Evolutionary conservation across 2,888 invertebrate genomes (phyloP), one percentile per base, ranked within the genome.

Genomic region (Drosophila subsilvestris): DNA sequence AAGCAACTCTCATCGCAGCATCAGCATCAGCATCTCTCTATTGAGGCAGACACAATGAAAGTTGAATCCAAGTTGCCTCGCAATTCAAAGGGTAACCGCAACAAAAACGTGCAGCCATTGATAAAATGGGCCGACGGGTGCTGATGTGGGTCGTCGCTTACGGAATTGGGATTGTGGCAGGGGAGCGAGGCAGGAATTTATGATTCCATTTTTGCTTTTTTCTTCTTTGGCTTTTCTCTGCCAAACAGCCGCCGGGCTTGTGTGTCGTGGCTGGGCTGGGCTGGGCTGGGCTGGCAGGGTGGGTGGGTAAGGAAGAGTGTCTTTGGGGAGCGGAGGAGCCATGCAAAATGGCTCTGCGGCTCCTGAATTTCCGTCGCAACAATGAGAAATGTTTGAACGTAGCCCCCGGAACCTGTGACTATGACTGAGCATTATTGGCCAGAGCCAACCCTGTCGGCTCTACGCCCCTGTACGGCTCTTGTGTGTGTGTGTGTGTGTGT

Each of bases 131-230:
- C 53, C 57, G 69, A 60, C 48, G 68, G 59, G 53, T 71, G 68
- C 74, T 73, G 74, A 73, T 74, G 86, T 68, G 71, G 77, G 77
- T 76, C 74, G 81, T 43, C n/a, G 22, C n/a, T 7, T 25, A n/a
- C 43, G 22, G 59, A 20, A 27, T 32, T 25, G 58, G 45, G 8
- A 20, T 20, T 42, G 10, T 8, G 2, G 54, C 54, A 7, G 50
- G 22, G 14, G 25, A 12, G 42, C n/a, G 22, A 17, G 61, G 54
- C 61, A 44, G 50, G 50, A 55, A 79, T 80, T 75, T 81, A 81
- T 86, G 75, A 79, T 79, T 82, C 71, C 71, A 80, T 80, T 78
- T 63, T 69, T 54, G 68, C 47, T 54, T 55, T 47, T 54, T 68
- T 37, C 61, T 65, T 72, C 56, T n/a, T 49, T 6, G 37, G 37